A percentile compares a stretch with the other conserved stretches of the same genome.
phyloP scores from a whole-genome alignment of 2,113 vertebrate species.

The Phylloscopus trochilus region DNA sequence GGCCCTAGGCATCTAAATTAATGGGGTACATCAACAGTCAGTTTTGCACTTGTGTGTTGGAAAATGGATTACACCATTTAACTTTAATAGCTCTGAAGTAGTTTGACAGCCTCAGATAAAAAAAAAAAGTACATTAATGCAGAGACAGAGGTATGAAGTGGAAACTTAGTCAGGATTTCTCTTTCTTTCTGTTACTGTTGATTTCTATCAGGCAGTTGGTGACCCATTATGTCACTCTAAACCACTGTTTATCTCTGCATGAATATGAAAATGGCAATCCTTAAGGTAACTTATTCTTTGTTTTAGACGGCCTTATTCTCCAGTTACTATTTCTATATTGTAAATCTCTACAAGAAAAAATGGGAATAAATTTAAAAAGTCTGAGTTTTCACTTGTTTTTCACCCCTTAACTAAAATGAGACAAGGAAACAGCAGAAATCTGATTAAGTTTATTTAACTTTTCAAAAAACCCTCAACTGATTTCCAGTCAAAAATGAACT shows the following conservation, averaged over 20 bases:
- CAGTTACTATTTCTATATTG: not conserved
- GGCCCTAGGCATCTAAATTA: not conserved
- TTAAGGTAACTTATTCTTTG: not conserved
- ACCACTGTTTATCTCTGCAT: not conserved
- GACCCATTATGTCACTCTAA: not conserved
- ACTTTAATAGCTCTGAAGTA: not conserved
- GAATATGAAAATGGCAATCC: not conserved
- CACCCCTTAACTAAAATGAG: not conserved
- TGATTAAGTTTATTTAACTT: not conserved
- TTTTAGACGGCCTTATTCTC: not conserved
- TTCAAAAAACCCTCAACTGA: rapidly evolving
- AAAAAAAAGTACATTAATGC: not conserved
- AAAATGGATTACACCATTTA: not conserved
- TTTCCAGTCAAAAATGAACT: not conserved
- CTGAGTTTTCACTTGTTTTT: not conserved
- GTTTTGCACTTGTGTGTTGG: not conserved
- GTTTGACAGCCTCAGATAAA: not conserved
- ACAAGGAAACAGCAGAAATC: not conserved
- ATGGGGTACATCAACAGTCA: not conserved
- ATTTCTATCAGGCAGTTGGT: not conserved
- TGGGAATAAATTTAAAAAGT: not conserved
- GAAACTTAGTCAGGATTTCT: not conserved
- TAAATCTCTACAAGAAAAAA: not conserved
- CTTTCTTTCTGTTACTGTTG: not conserved
- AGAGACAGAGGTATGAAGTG: not conserved